These are phyloP conservation scores for Etia nguti DNA, from an alignment of 2,113 vertebrate species.

Conservation along the genomic window DNA sequence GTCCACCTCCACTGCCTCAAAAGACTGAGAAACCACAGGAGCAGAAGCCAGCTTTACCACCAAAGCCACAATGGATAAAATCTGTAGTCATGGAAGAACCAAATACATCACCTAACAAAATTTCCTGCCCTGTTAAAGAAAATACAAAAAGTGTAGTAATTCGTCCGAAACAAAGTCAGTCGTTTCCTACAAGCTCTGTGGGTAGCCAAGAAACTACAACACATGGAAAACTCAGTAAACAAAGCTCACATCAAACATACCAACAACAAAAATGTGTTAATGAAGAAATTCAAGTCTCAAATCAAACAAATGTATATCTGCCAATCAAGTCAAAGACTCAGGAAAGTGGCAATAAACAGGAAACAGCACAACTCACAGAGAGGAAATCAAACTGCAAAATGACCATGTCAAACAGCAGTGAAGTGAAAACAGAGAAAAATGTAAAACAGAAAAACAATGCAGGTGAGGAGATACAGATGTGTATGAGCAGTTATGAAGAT, in stretches of 20 bases:
- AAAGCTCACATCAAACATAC: neutral
- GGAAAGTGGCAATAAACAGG: neutral
- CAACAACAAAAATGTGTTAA: neutral
- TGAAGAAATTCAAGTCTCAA: neutral
- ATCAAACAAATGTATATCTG: neutral
- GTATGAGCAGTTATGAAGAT: conserved; percentile 40
- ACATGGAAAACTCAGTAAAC: neutral
- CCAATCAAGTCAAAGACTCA: neutral
- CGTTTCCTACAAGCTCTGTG: neutral
- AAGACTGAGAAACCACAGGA: conserved; percentile 50
- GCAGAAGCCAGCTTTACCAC: conserved; percentile 64
- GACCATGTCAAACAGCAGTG: neutral
- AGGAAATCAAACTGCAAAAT: neutral
- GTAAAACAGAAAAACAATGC: conserved; percentile 58
- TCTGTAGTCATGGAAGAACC: conserved; percentile 10
- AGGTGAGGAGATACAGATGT: conserved; percentile 57
- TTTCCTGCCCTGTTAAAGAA: conserved; percentile 52
- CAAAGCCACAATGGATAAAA: conserved; percentile 65
- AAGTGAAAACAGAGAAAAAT: conserved; percentile 53
- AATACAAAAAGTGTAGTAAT: conserved; percentile 4
- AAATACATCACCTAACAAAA: conserved; percentile 58
- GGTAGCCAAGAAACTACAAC: conserved; percentile 11
- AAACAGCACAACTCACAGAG: neutral
- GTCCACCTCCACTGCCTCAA: conserved; percentile 37
- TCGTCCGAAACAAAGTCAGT: conserved; percentile 34